These are phyloP conservation scores for Pyrgilauda ruficollis DNA, from an alignment of 2,113 vertebrate species.

Conservation along the genomic window DNA sequence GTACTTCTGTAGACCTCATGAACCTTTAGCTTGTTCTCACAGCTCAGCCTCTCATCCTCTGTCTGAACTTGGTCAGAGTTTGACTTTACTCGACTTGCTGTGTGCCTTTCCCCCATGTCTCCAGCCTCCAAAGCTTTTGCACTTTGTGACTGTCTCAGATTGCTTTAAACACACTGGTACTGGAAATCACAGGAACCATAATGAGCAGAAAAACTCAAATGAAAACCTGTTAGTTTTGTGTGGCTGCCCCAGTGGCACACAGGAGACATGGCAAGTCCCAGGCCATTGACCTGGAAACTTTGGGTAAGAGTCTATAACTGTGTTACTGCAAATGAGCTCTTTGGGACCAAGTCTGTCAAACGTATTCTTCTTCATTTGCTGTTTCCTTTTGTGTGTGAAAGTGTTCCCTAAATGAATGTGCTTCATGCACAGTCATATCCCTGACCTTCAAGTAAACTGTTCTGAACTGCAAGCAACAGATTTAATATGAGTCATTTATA, in stretches of 20 bases:
- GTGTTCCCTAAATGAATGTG: background rate
- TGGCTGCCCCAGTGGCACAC: background rate
- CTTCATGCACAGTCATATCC: conserved; percentile 18
- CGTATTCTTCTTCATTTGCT: background rate
- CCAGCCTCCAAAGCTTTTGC: background rate
- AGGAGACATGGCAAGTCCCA: background rate
- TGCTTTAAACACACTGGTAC: background rate
- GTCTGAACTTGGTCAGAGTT: background rate
- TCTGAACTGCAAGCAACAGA: conserved; percentile 37
- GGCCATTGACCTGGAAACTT: background rate
- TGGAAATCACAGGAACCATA: background rate
- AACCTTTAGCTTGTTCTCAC: background rate
- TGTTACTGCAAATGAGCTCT: background rate
- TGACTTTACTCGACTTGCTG: background rate
- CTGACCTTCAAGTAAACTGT: conserved; percentile 51
- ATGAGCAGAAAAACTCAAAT: background rate
- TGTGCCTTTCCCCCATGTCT: background rate
- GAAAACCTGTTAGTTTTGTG: background rate
- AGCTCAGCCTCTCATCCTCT: background rate
- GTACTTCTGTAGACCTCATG: background rate
- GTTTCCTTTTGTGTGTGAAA: background rate
- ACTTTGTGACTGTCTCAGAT: background rate
- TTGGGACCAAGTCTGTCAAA: background rate
- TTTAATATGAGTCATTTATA: conserved; percentile 36
- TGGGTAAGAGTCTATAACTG: background rate